Percentiles rank a stretch among this genome's conserved stretches.
These are phyloP conservation scores for Ambastaia sidthimunki DNA, from an alignment of 2,797 vertebrate species.

Conservation along the genomic window DNA sequence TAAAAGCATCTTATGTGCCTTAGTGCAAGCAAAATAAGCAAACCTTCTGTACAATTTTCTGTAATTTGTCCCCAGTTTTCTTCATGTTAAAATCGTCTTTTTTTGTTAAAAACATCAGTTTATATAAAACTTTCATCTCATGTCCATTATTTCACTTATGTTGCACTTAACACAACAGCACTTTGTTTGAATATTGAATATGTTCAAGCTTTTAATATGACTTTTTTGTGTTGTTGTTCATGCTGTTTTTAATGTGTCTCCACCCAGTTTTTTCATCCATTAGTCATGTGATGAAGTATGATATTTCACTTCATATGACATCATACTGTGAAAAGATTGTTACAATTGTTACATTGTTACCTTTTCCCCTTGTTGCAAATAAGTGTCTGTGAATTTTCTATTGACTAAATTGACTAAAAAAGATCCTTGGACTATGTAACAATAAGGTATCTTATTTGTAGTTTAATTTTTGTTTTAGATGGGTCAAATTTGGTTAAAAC, in stretches of 20 bases:
- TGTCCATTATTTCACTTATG: background rate
- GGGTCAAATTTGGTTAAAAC: background rate
- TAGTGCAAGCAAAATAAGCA: too few species aligned
- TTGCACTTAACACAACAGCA: background rate
- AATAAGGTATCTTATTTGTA: too few species aligned
- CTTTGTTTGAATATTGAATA: background rate
- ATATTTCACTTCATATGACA: background rate
- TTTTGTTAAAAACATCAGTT: too few species aligned
- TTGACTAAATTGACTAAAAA: too few species aligned
- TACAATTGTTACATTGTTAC: too few species aligned
- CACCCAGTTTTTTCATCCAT: background rate
- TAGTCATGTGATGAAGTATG: conserved; percentile 2
- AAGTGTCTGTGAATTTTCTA: too few species aligned
- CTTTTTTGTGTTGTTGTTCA: conserved; percentile 1
- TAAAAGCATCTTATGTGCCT: background rate
- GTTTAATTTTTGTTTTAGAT: too few species aligned
- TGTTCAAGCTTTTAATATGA: background rate
- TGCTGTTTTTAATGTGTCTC: background rate
- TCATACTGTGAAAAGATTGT: conserved; percentile 1
- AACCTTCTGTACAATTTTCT: background rate
- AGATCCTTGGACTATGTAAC: too few species aligned
- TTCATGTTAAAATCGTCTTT: background rate
- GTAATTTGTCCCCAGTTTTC: background rate
- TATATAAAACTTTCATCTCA: background rate
- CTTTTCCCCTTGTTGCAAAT: too few species aligned